These are phyloP conservation scores for Cyclophora punctaria DNA, from an alignment of 2,888 invertebrate species.

Conservation along the genomic window DNA sequence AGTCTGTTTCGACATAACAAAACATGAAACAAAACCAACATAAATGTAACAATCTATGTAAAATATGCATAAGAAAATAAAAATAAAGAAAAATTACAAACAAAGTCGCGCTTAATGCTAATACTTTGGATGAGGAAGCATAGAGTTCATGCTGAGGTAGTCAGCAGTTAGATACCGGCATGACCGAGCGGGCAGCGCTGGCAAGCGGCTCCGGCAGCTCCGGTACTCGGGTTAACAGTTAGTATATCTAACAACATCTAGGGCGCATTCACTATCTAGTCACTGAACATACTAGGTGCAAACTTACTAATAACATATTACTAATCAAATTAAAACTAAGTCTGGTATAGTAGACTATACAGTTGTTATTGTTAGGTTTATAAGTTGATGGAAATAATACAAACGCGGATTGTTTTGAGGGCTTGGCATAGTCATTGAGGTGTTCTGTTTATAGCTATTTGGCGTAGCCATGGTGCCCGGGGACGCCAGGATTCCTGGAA, in stretches of 20 bases:
- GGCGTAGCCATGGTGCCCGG: slow-evolving; percentile 82
- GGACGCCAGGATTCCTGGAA: slow-evolving; percentile 19
- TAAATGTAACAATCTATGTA: slow-evolving; percentile 80
- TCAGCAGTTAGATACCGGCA: slow-evolving; percentile 41
- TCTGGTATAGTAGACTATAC: slow-evolving; percentile 3
- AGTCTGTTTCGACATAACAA: slow-evolving; percentile 79
- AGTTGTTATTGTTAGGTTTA: not conserved
- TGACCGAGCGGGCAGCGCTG: slow-evolving; percentile 48
- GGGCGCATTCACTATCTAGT: slow-evolving; percentile 26
- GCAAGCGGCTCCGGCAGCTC: slow-evolving; percentile 56
- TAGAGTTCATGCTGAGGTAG: slow-evolving; percentile 56
- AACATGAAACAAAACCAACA: slow-evolving; percentile 82
- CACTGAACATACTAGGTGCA: slow-evolving; percentile 28
- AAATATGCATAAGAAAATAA: slow-evolving; percentile 50
- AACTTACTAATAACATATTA: slow-evolving; percentile 2
- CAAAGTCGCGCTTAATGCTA: slow-evolving; percentile 38
- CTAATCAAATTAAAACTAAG: not conserved
- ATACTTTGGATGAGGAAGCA: slow-evolving; percentile 46
- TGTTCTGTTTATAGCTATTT: slow-evolving; percentile 86
- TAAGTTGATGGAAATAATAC: slow-evolving; percentile 47
- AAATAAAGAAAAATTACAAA: slow-evolving; percentile 33
- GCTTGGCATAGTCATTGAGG: slow-evolving; percentile 83
- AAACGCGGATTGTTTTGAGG: slow-evolving; percentile 83
- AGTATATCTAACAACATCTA: slow-evolving; percentile 63
- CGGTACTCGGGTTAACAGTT: slow-evolving; percentile 50